Base-by-base conservation (phyloP, 2,888 invertebrate species). In the Spilarctia lutea region DNA sequence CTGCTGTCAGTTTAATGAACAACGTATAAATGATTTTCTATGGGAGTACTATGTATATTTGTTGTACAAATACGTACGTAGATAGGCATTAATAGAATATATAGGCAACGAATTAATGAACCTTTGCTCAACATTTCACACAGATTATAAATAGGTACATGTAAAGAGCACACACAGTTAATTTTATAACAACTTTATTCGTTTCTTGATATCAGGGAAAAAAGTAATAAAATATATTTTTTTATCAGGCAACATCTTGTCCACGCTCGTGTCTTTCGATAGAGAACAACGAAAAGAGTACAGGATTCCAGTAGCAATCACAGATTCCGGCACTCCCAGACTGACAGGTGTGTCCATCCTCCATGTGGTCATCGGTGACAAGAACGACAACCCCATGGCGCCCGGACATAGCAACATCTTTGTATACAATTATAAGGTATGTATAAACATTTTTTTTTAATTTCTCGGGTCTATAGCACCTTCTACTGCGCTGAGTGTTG, bases 351-450 rank as follows among this genome's bases (percentile, higher is more conserved):
- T 98, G 0, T 98, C 98, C 80, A 97, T 97, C 20, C 96, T 99
- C 27, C 98, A 97, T 74, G 97, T 99, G 24, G 98, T 99, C 63
- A 99, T 99, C 81, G 99, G 99, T 7, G 99, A 99, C 93, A 96
- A 97, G 78, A 99, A 99, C 91, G 99, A 99, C 90, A 99, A 99
- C 90, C 96, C 97, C 3, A 99, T 99, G 98, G 96, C 96, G 68
- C 97, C 98, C 68, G 99, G 99, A 0, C 97, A 97, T 48, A 99
- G 99, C 90, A 97, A 97, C 79, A 99, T 99, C 85, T 98, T 99
- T 89, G 98, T 99, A 3, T 99, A 99, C 93, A 99, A 99, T 89
- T 99, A 99, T 91, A 98, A 97, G 97, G 98, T 97, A 94, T 68
- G 71, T 68, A 74, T 68, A 73, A 48, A 11, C 65, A 42, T 71